Percentiles rank a stretch among this genome's conserved stretches.
Evolutionary conservation across 1,140 invertebrate species (phyloP).

Genomic region (Calephelis nemesis): DNA sequence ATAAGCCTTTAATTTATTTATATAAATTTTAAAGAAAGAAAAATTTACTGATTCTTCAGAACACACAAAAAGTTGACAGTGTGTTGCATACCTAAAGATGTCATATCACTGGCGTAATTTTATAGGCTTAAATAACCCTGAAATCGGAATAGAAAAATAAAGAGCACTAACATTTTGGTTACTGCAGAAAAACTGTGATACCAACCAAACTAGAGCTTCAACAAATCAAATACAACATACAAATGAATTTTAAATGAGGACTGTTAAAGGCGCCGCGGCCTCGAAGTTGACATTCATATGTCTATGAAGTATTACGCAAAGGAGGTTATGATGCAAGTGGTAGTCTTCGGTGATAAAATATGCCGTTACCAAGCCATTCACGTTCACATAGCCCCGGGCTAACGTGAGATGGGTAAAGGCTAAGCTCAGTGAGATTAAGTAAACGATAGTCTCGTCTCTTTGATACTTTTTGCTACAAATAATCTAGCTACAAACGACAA

Average conservation of each 20-base stretch:
- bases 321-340: constrained; percentile 51
- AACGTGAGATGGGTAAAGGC: constrained; percentile 40
- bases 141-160: no score
- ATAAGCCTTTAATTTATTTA: no score
- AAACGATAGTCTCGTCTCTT: constrained; percentile 43
- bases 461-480: constrained; percentile 1
- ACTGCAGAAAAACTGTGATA: no score
- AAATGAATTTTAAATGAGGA: not conserved
- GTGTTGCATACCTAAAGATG: no score
- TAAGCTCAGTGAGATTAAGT: constrained; percentile 53
- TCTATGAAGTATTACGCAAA: constrained; percentile 57
- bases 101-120: no score
- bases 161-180: no score
- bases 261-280: constrained; percentile 37
- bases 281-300: constrained; percentile 60
- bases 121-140: no score
- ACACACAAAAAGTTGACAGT: no score
- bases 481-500: not conserved
- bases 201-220: constrained; percentile 6
- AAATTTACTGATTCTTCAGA: no score
- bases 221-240: constrained; percentile 39
- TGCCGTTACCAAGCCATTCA: constrained; percentile 45
- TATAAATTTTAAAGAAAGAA: no score
- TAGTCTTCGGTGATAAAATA: constrained; percentile 44
- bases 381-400: constrained; percentile 42